A percentile compares a stretch with the other conserved stretches of the same genome.
Evolutionary conservation across 1,140 invertebrate species (phyloP).

Genomic region (Danaus melanippus): DNA sequence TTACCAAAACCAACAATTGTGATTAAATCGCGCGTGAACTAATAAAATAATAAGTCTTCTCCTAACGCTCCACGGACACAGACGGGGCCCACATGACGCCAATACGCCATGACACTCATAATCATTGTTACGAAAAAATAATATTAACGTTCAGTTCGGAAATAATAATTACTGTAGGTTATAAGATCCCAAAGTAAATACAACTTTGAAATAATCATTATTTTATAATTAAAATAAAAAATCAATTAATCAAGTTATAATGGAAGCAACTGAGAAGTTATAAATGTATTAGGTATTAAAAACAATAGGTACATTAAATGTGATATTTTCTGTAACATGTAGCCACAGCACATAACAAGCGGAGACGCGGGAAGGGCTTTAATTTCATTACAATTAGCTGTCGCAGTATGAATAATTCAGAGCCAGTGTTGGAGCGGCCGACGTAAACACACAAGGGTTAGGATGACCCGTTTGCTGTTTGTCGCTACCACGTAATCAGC

Average conservation of each 20-base stretch:
- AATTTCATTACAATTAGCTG: conserved; percentile 71
- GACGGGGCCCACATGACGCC: too few species aligned
- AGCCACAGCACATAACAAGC: conserved; percentile 13
- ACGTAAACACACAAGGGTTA: conserved; percentile 62
- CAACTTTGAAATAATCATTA: too few species aligned
- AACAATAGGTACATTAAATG: not conserved
- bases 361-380: conserved; percentile 30
- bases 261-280: too few species aligned
- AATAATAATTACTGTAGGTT: too few species aligned
- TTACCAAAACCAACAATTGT: conserved; percentile 70
- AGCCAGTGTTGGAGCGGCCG: conserved; percentile 29
- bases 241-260: too few species aligned
- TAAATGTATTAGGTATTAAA: too few species aligned
- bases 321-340: conserved; percentile 19
- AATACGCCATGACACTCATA: too few species aligned
- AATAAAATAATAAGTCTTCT: conserved; percentile 68
- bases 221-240: too few species aligned
- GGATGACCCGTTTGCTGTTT: conserved; percentile 56
- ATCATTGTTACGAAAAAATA: too few species aligned
- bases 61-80: conserved; percentile 29
- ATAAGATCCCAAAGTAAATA: too few species aligned
- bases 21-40: conserved; percentile 70
- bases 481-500: conserved; percentile 23
- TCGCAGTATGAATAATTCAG: conserved; percentile 63
- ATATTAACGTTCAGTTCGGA: too few species aligned